Percentiles rank a stretch among this genome's conserved stretches.
phyloP scores from a whole-genome alignment of 2,797 vertebrate species.

The Ctenosaura bakeri region DNA sequence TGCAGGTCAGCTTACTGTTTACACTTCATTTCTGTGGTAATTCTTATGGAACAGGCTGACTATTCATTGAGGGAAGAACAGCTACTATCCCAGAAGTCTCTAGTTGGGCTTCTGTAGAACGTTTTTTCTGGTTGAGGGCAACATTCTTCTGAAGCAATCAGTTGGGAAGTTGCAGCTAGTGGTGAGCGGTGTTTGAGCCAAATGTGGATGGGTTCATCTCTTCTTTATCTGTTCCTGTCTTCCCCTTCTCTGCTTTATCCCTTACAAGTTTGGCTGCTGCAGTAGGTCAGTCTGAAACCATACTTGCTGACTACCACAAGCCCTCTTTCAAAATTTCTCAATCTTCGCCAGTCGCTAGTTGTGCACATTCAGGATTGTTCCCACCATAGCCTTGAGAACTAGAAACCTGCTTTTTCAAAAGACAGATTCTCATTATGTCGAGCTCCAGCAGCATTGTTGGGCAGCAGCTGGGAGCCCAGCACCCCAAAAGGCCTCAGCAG shows the following conservation, averaged over 20 bases:
- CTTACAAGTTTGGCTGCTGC: neutral
- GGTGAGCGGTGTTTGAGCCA: neutral
- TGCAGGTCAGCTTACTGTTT: no score
- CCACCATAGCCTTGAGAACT: neutral
- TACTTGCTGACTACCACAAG: neutral
- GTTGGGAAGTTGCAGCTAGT: neutral
- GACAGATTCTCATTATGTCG: neutral
- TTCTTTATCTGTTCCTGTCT: neutral
- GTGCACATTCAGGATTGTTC: neutral
- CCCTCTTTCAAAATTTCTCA: neutral
- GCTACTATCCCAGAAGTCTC: neutral
- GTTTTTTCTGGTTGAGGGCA: neutral
- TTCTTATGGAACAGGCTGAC: neutral
- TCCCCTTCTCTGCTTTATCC: neutral
- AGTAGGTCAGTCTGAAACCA: neutral
- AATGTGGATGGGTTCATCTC: neutral
- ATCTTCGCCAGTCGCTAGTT: neutral
- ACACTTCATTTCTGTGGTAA: no score
- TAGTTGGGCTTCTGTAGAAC: neutral
- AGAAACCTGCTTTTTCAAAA: neutral
- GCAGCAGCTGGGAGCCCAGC: neutral
- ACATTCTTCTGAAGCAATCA: no score
- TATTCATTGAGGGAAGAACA: neutral
- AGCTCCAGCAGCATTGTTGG: neutral
- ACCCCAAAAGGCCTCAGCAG: neutral